Evolutionary conservation across 2,888 invertebrate species (phyloP).

Genomic region (Elysia crispata): DNA sequence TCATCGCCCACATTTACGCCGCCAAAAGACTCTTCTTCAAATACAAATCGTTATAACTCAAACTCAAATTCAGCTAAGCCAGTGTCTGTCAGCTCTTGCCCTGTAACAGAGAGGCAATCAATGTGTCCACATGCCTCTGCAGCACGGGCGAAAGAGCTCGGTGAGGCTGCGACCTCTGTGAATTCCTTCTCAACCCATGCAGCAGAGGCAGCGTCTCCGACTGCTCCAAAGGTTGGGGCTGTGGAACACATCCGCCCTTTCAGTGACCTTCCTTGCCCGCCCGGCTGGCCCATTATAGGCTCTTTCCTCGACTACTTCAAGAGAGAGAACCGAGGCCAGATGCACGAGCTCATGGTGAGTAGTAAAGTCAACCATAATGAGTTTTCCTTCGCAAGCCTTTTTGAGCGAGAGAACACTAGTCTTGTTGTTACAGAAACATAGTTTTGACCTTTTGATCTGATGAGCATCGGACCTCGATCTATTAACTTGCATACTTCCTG

Average conservation of each 20-base stretch:
- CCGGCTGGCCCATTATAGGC: slow-evolving; percentile 71
- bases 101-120: no score
- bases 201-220: not conserved
- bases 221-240: not conserved
- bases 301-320: slow-evolving; percentile 73
- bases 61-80: no score
- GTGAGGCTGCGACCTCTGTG: slow-evolving; percentile 17
- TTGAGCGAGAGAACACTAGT: not conserved
- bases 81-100: no score
- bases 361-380: not conserved
- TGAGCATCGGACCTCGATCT: no score
- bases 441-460: no score
- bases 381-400: not conserved
- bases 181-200: not conserved
- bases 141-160: no score
- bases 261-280: slow-evolving; percentile 71
- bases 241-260: slow-evolving; percentile 46
- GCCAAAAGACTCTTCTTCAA: no score
- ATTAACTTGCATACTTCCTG: no score
- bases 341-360: slow-evolving; percentile 74
- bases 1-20: no score
- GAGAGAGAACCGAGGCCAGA: slow-evolving; percentile 71
- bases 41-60: no score
- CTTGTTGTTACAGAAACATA: no score
- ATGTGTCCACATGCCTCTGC: no score